Evolutionary conservation across 2,888 invertebrate genomes (phyloP), one percentile per base, ranked within the genome.

Genomic region (Barypeithes pellucidus): DNA sequence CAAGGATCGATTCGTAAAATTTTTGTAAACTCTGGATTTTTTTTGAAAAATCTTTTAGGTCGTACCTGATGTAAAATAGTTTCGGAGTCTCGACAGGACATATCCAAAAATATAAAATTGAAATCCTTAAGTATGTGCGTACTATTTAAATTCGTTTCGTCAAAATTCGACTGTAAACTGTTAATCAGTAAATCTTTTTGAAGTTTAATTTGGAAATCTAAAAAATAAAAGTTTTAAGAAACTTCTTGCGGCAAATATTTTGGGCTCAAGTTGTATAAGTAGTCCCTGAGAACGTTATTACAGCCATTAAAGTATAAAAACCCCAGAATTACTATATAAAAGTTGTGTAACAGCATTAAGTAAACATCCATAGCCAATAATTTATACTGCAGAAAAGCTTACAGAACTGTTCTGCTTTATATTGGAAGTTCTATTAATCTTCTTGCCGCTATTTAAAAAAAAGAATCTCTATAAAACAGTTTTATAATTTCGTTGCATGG

Each of bases 101-200:
- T 52, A 52, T 29, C 52, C 52, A 52, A 52, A 29, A 52, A 52
- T 29, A 52, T 29, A 29, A 52, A 29, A 52, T 29, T 24, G 8
- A n/a, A 24, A 14, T 52, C 20, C 0, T 24, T 29, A 8, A 8
- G 14, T 8, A 24, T 4, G 12, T 12, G 22, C 12, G 20, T 12
- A 24, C 29, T 24, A 9, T 52, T 14, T 8, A 52, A 14, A 1
- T 14, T 24, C 8, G 14, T 5, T 11, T 22, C 14, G 24, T 29
- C 14, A 8, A 52, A 24, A 52, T 29, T 52, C 29, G 29, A 29
- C 14, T 29, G 52, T 8, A 52, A 52, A 5, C 52, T 29, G 14
- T 14, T 52, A 14, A 7, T 8, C 52, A 14, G 52, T 14, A 52
- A 1, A 29, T 24, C 29, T 9, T 29, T 52, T 24, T 52, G 52